Evolutionary conservation across 1,140 invertebrate genomes (phyloP).

Genomic region (Drosophila melanica): DNA sequence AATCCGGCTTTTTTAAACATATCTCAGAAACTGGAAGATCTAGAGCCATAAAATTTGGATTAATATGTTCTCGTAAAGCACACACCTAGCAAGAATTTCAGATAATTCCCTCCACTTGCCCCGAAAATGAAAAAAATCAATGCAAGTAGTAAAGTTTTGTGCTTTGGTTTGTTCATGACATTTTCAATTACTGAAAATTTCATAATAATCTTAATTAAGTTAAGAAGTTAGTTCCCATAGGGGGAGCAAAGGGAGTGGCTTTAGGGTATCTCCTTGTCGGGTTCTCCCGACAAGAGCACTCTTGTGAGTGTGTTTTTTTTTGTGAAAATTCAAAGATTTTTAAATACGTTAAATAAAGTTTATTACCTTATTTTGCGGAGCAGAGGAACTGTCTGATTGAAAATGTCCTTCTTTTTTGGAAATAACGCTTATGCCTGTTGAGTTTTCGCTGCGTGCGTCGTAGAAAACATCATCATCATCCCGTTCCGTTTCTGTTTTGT

Average conservation of each 20-base stretch:
- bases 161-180: too few species aligned
- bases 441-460: conserved; percentile 78
- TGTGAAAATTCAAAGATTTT: background rate
- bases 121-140: too few species aligned
- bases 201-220: too few species aligned
- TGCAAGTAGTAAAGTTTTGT: too few species aligned
- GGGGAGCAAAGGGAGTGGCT: background rate
- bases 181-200: too few species aligned
- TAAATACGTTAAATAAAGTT: background rate
- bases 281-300: background rate
- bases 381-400: background rate
- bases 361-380: conserved; percentile 27
- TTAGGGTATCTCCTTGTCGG: background rate
- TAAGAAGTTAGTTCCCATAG: too few species aligned
- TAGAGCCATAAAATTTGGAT: too few species aligned
- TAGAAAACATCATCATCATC: conserved; percentile 81
- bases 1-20: too few species aligned
- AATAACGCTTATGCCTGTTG: conserved; percentile 22
- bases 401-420: background rate
- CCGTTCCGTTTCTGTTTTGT: conserved; percentile 35
- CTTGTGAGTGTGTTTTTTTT: background rate
- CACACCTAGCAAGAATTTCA: too few species aligned
- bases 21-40: too few species aligned
- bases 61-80: too few species aligned
- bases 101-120: too few species aligned